phyloP scores from a whole-genome alignment of 2,797 vertebrate genomes.

The Cirrhinus mrigala region DNA sequence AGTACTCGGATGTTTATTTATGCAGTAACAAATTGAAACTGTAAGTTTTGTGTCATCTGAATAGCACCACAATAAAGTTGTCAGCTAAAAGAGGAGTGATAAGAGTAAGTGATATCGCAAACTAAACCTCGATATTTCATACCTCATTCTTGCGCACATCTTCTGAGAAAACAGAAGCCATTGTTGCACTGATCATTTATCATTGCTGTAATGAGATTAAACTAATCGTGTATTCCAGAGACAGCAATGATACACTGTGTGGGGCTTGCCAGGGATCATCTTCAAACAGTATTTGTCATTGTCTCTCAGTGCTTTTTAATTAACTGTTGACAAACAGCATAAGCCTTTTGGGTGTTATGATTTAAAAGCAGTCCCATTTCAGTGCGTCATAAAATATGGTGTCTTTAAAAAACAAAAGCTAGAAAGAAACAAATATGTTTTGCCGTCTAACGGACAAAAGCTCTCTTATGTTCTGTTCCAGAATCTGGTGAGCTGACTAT shows the following conservation, averaged over 20 bases:
- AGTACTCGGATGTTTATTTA: constrained; percentile 42
- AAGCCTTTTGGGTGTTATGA: constrained; percentile 67
- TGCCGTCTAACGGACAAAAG: neutral
- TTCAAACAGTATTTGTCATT: constrained; percentile 81
- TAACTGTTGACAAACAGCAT: constrained; percentile 74
- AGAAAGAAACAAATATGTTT: constrained; percentile 19
- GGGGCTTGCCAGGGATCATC: constrained; percentile 78
- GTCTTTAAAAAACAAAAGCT: constrained; percentile 11
- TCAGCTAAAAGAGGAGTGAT: constrained; percentile 8
- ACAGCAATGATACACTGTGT: constrained; percentile 77
- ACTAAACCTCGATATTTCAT: constrained; percentile 36
- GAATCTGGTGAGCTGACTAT: neutral
- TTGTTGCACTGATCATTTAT: constrained; percentile 73
- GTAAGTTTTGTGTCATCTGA: constrained; percentile 13
- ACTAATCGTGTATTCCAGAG: constrained; percentile 80
- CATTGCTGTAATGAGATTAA: constrained; percentile 78
- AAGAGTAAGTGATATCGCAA: constrained; percentile 26
- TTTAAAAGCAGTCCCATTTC: constrained; percentile 63
- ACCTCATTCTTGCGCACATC: constrained; percentile 40
- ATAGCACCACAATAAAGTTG: constrained; percentile 39
- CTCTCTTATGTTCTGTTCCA: neutral
- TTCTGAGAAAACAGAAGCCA: constrained; percentile 69
- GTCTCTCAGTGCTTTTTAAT: constrained; percentile 79
- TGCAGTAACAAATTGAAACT: constrained; percentile 43
- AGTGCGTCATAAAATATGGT: constrained; percentile 40